Conservation (phyloP, 2,888 invertebrate species). For the Tethea ocularis region DNA sequence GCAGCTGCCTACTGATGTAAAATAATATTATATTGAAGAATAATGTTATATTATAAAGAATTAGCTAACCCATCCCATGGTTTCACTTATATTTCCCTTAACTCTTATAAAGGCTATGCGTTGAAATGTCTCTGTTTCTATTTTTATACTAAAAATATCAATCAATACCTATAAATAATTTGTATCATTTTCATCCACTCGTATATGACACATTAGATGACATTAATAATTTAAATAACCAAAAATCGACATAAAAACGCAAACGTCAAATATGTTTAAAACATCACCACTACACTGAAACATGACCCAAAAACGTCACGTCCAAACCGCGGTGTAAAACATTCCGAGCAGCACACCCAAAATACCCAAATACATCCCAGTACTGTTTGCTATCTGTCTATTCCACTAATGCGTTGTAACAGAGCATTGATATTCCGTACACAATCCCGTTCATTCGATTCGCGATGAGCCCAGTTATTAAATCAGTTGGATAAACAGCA, state of each 20-base stretch:
- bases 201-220: not conserved
- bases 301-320: not conserved
- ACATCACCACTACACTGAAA: not conserved
- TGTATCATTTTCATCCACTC: not conserved
- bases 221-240: not conserved
- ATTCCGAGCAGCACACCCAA: constrained; percentile 8
- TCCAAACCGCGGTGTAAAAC: constrained; percentile 9
- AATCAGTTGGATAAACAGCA: constrained; percentile 74
- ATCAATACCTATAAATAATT: no score
- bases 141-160: no score
- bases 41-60: no score
- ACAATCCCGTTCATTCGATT: constrained; percentile 63
- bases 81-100: no score
- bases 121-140: no score
- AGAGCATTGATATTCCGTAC: constrained; percentile 72
- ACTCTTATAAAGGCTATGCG: no score
- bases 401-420: constrained; percentile 70
- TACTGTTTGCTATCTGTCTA: constrained; percentile 66
- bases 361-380: constrained; percentile 47
- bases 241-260: no score
- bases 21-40: no score
- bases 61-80: no score
- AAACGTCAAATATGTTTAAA: not conserved
- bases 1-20: not conserved
- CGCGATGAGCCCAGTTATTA: constrained; percentile 75